Evolutionary conservation across 2,888 invertebrate species (phyloP).

Genomic region (Drosophila mulleri): DNA sequence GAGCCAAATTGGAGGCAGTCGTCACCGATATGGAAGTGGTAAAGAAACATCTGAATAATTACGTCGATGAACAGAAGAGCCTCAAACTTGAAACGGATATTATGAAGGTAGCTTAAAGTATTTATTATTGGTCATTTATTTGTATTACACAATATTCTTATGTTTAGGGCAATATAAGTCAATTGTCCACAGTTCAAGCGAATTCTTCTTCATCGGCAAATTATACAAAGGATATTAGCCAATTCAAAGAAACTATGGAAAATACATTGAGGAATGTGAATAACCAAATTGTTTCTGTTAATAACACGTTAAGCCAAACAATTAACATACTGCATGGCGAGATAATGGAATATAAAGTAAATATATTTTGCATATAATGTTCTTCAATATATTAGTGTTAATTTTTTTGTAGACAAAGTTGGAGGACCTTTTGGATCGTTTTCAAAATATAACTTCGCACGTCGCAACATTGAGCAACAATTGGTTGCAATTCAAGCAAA

Average conservation of each 20-base stretch:
- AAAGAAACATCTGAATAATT: conserved; percentile 80
- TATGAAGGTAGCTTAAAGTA: conserved; percentile 46
- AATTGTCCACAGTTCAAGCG: conserved; percentile 51
- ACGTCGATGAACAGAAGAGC: conserved; percentile 74
- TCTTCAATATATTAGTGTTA: conserved; percentile 1
- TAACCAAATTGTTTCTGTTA: conserved; percentile 74
- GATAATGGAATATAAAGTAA: conserved; percentile 78
- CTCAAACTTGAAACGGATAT: conserved; percentile 72
- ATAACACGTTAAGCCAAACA: conserved; percentile 82
- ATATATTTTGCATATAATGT: not conserved
- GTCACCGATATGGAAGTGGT: conserved; percentile 82
- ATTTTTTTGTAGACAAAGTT: conserved; percentile 72
- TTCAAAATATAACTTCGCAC: conserved; percentile 83
- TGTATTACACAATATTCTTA: not conserved
- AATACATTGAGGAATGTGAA: conserved; percentile 71
- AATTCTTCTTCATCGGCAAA: conserved; percentile 60
- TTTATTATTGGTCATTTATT: not conserved
- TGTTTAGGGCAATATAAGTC: conserved; percentile 74
- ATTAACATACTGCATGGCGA: conserved; percentile 77
- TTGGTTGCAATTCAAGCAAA: conserved; percentile 82
- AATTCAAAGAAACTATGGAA: conserved; percentile 62
- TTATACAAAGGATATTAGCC: conserved; percentile 65
- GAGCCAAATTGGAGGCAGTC: conserved; percentile 84
- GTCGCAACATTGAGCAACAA: conserved; percentile 82
- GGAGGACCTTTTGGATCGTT: conserved; percentile 81